Conservation (phyloP, 2,113 vertebrate genomes). For the Lamprotornis superbus region DNA sequence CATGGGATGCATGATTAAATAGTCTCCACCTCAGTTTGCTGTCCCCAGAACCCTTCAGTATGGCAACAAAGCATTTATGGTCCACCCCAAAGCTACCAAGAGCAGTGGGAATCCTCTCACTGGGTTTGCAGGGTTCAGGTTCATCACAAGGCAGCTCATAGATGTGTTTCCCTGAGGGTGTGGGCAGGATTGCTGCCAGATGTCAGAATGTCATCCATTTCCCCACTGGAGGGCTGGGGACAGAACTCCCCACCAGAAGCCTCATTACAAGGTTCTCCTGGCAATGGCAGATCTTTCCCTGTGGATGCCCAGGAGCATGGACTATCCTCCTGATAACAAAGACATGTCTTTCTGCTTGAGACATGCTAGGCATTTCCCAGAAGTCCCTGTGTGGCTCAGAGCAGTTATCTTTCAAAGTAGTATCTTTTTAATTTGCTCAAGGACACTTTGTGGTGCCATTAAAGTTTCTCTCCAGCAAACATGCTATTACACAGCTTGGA, state of each 20-base stretch:
- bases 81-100: background rate
- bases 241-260: background rate
- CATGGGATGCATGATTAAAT: background rate
- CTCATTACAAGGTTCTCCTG: background rate
- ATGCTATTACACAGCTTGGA: background rate
- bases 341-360: background rate
- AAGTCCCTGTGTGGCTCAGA: background rate
- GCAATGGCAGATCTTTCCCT: background rate
- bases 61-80: background rate
- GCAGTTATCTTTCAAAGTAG: background rate
- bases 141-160: background rate
- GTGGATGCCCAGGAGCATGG: background rate
- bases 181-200: background rate
- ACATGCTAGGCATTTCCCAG: background rate
- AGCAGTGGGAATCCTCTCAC: background rate
- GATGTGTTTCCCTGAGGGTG: background rate
- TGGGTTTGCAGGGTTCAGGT: background rate
- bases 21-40: background rate
- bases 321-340: background rate
- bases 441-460: constrained; percentile 2
- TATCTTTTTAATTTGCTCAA: background rate
- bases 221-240: background rate
- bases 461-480: background rate
- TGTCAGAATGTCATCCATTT: background rate
- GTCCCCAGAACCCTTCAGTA: background rate